Evolutionary conservation across 1,140 invertebrate species (phyloP).

Genomic region (Oncopeltus fasciatus): DNA sequence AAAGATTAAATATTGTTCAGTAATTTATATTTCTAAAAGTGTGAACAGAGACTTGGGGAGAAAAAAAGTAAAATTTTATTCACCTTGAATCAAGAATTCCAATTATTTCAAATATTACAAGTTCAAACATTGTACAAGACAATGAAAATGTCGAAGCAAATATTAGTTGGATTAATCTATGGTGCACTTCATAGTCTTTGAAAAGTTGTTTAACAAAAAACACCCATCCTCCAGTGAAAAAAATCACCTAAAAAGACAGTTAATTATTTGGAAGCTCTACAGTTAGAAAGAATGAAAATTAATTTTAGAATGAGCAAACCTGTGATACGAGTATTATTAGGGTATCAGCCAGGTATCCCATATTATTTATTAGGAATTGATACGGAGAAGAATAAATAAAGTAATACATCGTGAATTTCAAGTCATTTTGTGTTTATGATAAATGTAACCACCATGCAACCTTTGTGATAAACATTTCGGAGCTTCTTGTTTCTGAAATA

Average conservation of each 20-base stretch:
- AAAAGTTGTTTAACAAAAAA: constrained; percentile 98
- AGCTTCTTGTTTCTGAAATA: too few species aligned
- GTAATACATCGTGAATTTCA: too few species aligned
- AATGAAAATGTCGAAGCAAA: constrained; percentile 94
- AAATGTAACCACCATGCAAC: too few species aligned
- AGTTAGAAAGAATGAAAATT: neutral
- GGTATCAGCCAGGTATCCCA: constrained; percentile 15
- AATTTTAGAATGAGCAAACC: neutral
- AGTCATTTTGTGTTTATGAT: too few species aligned
- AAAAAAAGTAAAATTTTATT: neutral
- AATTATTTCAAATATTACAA: constrained; percentile 99
- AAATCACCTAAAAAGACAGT: constrained; percentile 68
- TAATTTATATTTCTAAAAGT: too few species aligned
- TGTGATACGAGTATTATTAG: constrained; percentile 16
- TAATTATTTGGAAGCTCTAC: too few species aligned
- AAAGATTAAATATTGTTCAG: too few species aligned
- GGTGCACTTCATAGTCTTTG: constrained; percentile 94
- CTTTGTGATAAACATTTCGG: too few species aligned
- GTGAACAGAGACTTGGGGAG: too few species aligned
- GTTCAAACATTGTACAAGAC: constrained; percentile 98
- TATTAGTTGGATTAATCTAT: constrained; percentile 83
- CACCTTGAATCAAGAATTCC: constrained; percentile 74
- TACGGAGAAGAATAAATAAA: too few species aligned
- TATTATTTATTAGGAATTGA: too few species aligned
- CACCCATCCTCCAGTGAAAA: constrained; percentile 93